Conservation (phyloP, 1,140 invertebrate genomes). For the Schlechtendalia chinensis region DNA sequence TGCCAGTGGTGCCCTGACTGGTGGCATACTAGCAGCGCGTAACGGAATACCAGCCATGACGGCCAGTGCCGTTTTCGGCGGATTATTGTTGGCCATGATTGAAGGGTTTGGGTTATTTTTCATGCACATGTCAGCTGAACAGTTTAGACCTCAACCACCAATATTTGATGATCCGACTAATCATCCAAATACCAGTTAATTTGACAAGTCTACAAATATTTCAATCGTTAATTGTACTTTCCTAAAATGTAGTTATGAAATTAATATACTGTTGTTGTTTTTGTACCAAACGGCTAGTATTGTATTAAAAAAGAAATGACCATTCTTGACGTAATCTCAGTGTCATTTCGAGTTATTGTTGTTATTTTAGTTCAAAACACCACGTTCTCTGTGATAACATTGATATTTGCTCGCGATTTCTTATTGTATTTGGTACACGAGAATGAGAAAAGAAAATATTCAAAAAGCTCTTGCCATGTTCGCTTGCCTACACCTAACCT, state of each 20-base stretch:
- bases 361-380: too few relatives aligned
- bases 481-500: too few relatives aligned
- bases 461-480: too few relatives aligned
- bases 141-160: slow-evolving; percentile 77
- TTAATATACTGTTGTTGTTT: slow-evolving; percentile 6
- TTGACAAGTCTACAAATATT: neutral
- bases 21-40: slow-evolving; percentile 90
- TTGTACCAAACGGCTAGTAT: neutral
- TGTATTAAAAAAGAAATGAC: neutral
- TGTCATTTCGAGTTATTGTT: neutral
- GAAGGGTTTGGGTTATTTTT: slow-evolving; percentile 92
- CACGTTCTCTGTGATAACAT: too few relatives aligned
- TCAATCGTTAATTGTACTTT: neutral
- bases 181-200: neutral
- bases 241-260: slow-evolving; percentile 18
- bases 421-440: too few relatives aligned
- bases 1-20: slow-evolving; percentile 91
- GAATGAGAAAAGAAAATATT: too few relatives aligned
- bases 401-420: too few relatives aligned
- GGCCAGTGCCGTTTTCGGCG: slow-evolving; percentile 92
- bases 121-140: slow-evolving; percentile 83
- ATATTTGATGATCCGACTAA: slow-evolving; percentile 67
- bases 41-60: slow-evolving; percentile 93
- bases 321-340: neutral
- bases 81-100: slow-evolving; percentile 89